These are phyloP conservation scores for Noctilio leporinus DNA, from an alignment of 2,113 vertebrate genomes.

Conservation along the genomic window DNA sequence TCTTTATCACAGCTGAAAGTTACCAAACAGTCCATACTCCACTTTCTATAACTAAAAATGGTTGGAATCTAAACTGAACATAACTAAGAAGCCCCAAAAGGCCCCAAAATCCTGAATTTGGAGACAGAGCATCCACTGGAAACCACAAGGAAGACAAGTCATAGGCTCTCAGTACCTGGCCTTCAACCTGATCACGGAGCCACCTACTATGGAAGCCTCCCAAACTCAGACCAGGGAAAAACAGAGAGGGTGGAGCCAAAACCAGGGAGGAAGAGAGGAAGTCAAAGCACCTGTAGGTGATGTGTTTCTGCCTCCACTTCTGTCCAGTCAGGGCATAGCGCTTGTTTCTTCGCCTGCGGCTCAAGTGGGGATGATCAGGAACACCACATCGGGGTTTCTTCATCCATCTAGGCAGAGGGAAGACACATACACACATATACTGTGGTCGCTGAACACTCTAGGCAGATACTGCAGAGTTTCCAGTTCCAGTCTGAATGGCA, in stretches of 20 bases:
- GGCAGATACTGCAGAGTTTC: neutral
- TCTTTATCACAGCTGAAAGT: neutral
- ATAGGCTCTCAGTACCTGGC: neutral
- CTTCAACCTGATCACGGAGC: neutral
- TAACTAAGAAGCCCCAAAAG: neutral
- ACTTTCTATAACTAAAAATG: neutral
- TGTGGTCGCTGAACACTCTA: neutral
- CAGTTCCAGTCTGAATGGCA: neutral
- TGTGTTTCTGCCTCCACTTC: slow-evolving; percentile 96
- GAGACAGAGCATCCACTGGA: neutral
- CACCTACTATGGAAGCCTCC: neutral
- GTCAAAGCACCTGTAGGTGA: slow-evolving; percentile 92
- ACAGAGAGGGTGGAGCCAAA: neutral
- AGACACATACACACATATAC: neutral
- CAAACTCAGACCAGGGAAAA: neutral
- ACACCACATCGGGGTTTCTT: slow-evolving; percentile 95
- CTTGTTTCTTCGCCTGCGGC: slow-evolving; percentile 89
- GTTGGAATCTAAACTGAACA: neutral
- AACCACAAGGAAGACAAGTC: neutral
- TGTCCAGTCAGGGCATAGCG: slow-evolving; percentile 97
- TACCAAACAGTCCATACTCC: neutral
- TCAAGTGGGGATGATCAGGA: slow-evolving; percentile 91
- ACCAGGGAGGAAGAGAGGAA: neutral
- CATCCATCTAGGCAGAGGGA: slow-evolving; percentile 89
- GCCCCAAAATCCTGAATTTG: neutral